Base-by-base conservation (phyloP, 2,797 vertebrate genomes). In the Neomorphus geoffroyi region DNA sequence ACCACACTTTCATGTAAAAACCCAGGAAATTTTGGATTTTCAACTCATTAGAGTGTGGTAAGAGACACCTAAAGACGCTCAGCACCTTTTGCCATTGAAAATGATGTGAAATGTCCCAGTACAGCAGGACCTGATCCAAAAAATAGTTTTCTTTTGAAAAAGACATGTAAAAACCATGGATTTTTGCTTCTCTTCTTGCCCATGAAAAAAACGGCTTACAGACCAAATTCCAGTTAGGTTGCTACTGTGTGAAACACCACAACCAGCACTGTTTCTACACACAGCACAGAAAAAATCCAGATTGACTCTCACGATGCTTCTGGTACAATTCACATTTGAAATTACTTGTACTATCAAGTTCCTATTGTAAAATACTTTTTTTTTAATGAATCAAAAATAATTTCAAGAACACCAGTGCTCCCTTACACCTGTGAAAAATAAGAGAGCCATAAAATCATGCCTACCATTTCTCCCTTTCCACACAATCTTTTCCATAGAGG, bases 81-180 rank as follows among this genome's bases (percentile, higher is more conserved):
- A 81, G 32, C 22, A 69, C 17, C 28, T 92, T 78, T 51, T 65
- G 61, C 32, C 30, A 50, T 1, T 90, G 58, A 45, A 92, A 93
- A 39, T 1, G 1, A 88, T 0, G 2, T 37, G 18, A 18, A 48
- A 2, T 13, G 46, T 53, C 33, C 28, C 37, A 84, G 41, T 1
- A 0, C 35, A 80, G 32, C 17, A 86, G 46, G 15, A 78, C 5
- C 4, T 48, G 26, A 93, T 41, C 6, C 54, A 78, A 93, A 88
- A 6, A 88, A 33, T 3, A 51, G 9, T 48, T 41, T 92, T 71
- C 23, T 86, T 88, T 66, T 62, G 17, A 78, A 80, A 80, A 83
- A 78, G 15, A 60, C 11, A 26, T 4, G 8, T 45, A 43, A 94
- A 86, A 0, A 0, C 5, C 19, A 11, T 48, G 43, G 66, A 86